A percentile compares a stretch with the other conserved stretches of the same genome.
Evolutionary conservation across 2,113 vertebrate species (phyloP).

Genomic region (Bucco capensis): DNA sequence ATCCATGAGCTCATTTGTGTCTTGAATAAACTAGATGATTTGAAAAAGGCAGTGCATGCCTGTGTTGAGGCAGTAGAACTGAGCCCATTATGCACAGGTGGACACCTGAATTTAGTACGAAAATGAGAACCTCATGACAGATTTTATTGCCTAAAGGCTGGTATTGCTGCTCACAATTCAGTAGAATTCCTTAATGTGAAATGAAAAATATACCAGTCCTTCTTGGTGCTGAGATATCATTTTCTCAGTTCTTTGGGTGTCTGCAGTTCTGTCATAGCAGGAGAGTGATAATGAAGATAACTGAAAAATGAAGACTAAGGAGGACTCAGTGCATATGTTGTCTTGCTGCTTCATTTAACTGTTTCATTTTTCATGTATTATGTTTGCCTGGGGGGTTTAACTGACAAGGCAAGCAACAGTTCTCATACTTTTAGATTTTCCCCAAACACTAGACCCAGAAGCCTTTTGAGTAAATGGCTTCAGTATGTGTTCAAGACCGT

Average conservation of each 20-base stretch:
- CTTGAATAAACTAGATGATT: neutral
- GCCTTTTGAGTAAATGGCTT: neutral
- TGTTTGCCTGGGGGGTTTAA: neutral
- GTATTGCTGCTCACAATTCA: neutral
- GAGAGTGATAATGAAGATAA: slow-evolving; percentile 10
- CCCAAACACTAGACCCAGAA: neutral
- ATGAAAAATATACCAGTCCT: neutral
- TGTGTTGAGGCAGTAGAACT: neutral
- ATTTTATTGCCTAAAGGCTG: neutral
- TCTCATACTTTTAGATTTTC: neutral
- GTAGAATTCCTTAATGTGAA: neutral
- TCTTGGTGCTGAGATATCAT: neutral
- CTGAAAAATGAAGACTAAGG: neutral
- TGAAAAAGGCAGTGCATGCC: neutral
- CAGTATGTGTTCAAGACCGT: neutral
- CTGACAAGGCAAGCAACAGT: neutral
- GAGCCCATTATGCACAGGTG: neutral
- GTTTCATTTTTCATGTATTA: neutral
- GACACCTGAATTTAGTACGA: neutral
- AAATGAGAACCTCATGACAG: neutral
- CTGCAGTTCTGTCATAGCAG: neutral
- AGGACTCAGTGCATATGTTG: slow-evolving; percentile 9
- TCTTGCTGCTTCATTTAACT: slow-evolving; percentile 36
- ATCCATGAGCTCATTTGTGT: neutral
- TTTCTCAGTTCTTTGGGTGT: neutral